Evolutionary conservation across 37 sponge, comb jelly and placozoan genomes (phyloP).

Genomic region (Haliclona indistincta): DNA sequence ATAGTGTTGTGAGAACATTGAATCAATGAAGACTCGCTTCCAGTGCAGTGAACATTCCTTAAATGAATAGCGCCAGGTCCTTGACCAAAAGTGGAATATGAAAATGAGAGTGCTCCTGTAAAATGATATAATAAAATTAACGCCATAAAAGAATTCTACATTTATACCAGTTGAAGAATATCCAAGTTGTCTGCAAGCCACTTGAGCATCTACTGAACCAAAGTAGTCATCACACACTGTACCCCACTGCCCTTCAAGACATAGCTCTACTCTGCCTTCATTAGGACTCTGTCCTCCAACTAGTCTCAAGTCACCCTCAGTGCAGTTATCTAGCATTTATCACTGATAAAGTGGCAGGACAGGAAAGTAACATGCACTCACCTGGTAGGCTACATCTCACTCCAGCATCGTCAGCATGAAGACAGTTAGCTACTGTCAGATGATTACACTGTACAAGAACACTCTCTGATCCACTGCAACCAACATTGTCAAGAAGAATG

Average conservation of each 20-base stretch:
- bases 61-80: neutral
- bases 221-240: neutral
- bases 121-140: neutral
- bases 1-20: too few species aligned
- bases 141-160: neutral
- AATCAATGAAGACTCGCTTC: neutral
- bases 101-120: neutral
- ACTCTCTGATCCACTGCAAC: conserved; percentile 20
- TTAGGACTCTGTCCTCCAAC: neutral
- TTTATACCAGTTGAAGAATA: neutral
- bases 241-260: conserved; percentile 7
- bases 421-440: too few species aligned
- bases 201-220: neutral
- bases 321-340: too few species aligned
- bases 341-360: too few species aligned
- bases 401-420: too few species aligned
- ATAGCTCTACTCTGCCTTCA: conserved; percentile 3
- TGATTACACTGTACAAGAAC: neutral
- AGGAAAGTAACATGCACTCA: too few species aligned
- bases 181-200: conserved; percentile 9
- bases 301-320: conserved; percentile 1
- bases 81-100: neutral
- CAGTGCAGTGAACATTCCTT: conserved; percentile 2
- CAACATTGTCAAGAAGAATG: neutral
- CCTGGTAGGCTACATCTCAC: too few species aligned